phyloP scores from a whole-genome alignment of 2,888 invertebrate genomes.

The Nemotelus nigrinus region DNA sequence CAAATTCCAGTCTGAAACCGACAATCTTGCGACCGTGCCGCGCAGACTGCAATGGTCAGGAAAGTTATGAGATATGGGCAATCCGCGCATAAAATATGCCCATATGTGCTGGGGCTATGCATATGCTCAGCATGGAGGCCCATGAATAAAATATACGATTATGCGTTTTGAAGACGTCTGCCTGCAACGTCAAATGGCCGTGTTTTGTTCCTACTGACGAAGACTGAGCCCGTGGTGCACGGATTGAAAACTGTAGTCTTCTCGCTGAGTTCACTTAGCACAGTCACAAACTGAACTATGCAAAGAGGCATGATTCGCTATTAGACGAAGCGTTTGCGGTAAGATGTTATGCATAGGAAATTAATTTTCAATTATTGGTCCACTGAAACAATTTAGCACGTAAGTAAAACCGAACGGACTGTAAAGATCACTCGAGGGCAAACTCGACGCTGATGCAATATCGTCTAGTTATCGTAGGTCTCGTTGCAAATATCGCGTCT shows the following conservation, averaged over 20 bases:
- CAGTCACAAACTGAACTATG: background rate
- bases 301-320: conserved; percentile 7
- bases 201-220: background rate
- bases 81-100: conserved; percentile 42
- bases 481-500: background rate
- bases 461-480: background rate
- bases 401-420: background rate
- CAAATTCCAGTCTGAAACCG: conserved; percentile 8
- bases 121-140: conserved; percentile 41
- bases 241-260: background rate
- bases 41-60: background rate
- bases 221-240: no score
- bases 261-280: background rate
- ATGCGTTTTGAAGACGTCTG: conserved; percentile 28
- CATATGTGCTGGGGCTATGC: conserved; percentile 40
- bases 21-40: background rate
- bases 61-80: conserved; percentile 45
- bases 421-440: conserved; percentile 11
- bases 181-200: conserved; percentile 26
- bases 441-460: background rate
- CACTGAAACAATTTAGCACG: conserved; percentile 37
- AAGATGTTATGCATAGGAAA: conserved; percentile 34
- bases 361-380: conserved; percentile 45
- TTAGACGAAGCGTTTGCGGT: background rate
- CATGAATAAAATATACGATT: conserved; percentile 45